phyloP scores from a whole-genome alignment of 2,888 invertebrate species.

The Pristionchus japonicus region DNA sequence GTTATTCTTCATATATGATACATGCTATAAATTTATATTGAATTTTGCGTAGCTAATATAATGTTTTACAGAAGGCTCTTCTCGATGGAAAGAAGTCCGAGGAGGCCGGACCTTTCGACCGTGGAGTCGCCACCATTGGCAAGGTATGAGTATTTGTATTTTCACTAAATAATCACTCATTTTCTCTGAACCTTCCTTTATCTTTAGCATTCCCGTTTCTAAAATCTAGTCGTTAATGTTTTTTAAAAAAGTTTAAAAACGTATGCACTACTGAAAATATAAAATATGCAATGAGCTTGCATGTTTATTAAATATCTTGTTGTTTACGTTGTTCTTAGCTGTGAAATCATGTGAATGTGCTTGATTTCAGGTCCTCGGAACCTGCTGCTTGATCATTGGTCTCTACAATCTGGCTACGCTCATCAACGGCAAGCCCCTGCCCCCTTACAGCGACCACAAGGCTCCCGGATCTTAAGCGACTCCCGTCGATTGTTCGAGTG shows the following conservation, averaged over 20 bases:
- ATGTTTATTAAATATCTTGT: neutral
- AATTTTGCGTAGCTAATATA: neutral
- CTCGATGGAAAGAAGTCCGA: conserved; percentile 72
- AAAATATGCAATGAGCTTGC: too few relatives aligned
- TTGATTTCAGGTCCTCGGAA: conserved; percentile 49
- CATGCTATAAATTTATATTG: neutral
- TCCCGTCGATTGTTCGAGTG: conserved; percentile 22
- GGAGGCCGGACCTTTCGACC: conserved; percentile 69
- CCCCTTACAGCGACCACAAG: conserved; percentile 67
- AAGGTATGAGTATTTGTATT: too few relatives aligned
- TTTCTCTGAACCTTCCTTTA: too few relatives aligned
- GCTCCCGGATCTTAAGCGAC: conserved; percentile 63
- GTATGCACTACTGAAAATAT: too few relatives aligned
- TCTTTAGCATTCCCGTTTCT: too few relatives aligned
- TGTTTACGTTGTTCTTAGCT: neutral
- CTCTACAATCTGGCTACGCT: conserved; percentile 68
- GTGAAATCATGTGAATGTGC: neutral
- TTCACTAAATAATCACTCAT: too few relatives aligned
- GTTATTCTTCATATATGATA: too few relatives aligned
- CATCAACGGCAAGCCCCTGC: conserved; percentile 66
- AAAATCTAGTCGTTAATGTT: too few relatives aligned
- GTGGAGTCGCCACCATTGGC: conserved; percentile 58
- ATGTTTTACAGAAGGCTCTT: conserved; percentile 63
- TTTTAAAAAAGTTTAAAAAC: too few relatives aligned
- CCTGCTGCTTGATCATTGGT: conserved; percentile 61